Evolutionary conservation across 1,140 invertebrate genomes (phyloP).

Genomic region (Drosophila nikananu): DNA sequence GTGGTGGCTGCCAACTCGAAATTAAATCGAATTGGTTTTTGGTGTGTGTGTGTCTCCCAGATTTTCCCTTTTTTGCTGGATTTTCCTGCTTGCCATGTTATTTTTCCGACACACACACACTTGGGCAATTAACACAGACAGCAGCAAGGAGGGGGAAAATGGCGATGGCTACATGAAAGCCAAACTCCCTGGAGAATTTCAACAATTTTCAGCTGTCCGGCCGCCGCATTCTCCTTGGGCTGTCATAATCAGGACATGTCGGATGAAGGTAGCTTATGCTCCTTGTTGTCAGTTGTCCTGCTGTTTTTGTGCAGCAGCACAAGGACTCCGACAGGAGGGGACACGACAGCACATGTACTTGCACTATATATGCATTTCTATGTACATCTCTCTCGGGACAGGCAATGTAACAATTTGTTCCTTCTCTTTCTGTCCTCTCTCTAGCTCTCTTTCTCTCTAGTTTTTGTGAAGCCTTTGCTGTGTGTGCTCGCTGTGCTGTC

Average conservation of each 20-base stretch:
- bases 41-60: not conserved
- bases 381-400: constrained; percentile 36
- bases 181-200: constrained; percentile 62
- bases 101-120: constrained; percentile 22
- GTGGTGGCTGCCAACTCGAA: constrained; percentile 60
- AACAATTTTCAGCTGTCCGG: constrained; percentile 52
- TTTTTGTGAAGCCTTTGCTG: constrained; percentile 68
- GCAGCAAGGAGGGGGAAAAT: constrained; percentile 1
- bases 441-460: constrained; percentile 13
- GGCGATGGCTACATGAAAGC: constrained; percentile 47
- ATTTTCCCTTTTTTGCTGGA: not conserved
- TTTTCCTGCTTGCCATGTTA: constrained; percentile 38
- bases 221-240: constrained; percentile 72
- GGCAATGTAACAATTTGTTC: constrained; percentile 70
- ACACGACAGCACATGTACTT: constrained; percentile 51
- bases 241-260: constrained; percentile 75
- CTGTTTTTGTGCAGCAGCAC: constrained; percentile 35
- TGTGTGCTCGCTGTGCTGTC: constrained; percentile 55
- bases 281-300: constrained; percentile 50
- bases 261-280: constrained; percentile 68
- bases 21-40: constrained; percentile 72
- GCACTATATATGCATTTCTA: constrained; percentile 11
- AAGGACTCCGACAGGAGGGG: constrained; percentile 48
- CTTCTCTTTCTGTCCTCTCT: constrained; percentile 29
- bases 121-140: constrained; percentile 72